Evolutionary conservation across 2,113 vertebrate genomes (phyloP).

Genomic region (Casuarius casuarius): DNA sequence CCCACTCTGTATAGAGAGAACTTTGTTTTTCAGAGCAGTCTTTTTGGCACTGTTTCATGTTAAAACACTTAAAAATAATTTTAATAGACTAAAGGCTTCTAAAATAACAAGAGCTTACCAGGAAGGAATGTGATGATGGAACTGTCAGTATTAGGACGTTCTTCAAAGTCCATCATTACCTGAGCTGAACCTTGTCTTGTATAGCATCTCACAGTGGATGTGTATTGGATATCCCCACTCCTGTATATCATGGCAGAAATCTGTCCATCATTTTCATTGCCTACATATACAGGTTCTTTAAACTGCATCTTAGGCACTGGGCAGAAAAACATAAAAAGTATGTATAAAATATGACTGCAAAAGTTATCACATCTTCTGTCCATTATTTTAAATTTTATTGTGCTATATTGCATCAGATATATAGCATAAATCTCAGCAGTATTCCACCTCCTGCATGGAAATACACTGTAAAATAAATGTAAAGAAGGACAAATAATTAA

Average conservation of each 20-base stretch:
- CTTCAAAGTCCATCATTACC: conserved; percentile 95
- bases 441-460: not conserved
- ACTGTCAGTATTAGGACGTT: conserved; percentile 91
- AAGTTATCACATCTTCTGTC: not conserved
- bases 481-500: not conserved
- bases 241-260: conserved; percentile 83
- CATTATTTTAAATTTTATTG: not conserved
- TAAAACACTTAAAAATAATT: not conserved
- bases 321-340: not conserved
- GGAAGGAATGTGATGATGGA: conserved; percentile 89
- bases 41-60: not conserved
- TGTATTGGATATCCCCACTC: conserved; percentile 85
- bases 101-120: conserved; percentile 76
- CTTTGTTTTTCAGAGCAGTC: not conserved
- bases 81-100: not conserved
- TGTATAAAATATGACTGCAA: not conserved
- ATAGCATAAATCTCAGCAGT: not conserved
- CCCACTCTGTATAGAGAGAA: not conserved
- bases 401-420: not conserved
- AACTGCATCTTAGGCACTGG: conserved; percentile 95
- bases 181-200: conserved; percentile 93
- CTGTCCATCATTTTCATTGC: conserved; percentile 83
- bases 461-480: not conserved
- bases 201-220: conserved; percentile 92
- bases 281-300: conserved; percentile 81